A percentile compares a stretch with the other conserved stretches of the same genome.
Evolutionary conservation across 2,797 vertebrate species (phyloP).

Genomic region (Argya squamiceps): DNA sequence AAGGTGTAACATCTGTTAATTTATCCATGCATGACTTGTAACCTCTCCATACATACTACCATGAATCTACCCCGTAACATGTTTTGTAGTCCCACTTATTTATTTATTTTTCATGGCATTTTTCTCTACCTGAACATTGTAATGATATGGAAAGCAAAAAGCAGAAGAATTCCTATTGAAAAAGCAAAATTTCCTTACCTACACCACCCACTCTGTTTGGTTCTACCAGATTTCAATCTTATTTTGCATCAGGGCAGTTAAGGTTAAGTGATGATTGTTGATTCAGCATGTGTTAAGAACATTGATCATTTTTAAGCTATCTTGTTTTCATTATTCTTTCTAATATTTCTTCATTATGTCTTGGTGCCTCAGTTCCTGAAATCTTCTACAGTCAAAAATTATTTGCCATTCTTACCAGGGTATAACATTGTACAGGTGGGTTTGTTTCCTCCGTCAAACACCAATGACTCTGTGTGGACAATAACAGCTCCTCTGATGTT

Average conservation of each 20-base stretch:
- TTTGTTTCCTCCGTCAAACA: neutral
- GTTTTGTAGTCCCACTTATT: fast-evolving
- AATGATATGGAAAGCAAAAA: neutral
- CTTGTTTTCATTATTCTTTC: neutral
- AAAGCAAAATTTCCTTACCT: neutral
- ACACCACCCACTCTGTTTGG: neutral
- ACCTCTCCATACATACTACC: neutral
- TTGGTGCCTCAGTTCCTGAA: neutral
- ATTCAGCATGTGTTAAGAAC: neutral
- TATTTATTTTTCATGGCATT: neutral
- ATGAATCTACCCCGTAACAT: neutral
- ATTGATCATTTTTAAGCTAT: neutral
- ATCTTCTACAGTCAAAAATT: neutral
- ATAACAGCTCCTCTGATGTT: neutral
- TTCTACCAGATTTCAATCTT: neutral
- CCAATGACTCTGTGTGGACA: neutral
- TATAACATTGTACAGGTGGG: neutral
- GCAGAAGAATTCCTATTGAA: neutral
- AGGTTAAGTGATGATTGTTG: neutral
- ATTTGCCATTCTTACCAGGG: neutral
- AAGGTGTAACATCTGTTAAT: neutral
- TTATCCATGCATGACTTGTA: neutral
- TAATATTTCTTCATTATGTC: neutral
- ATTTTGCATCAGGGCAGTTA: neutral
- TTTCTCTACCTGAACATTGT: neutral